These are phyloP conservation scores for Drosophila prostipennis DNA, from an alignment of 2,888 invertebrate genomes.

Conservation along the genomic window DNA sequence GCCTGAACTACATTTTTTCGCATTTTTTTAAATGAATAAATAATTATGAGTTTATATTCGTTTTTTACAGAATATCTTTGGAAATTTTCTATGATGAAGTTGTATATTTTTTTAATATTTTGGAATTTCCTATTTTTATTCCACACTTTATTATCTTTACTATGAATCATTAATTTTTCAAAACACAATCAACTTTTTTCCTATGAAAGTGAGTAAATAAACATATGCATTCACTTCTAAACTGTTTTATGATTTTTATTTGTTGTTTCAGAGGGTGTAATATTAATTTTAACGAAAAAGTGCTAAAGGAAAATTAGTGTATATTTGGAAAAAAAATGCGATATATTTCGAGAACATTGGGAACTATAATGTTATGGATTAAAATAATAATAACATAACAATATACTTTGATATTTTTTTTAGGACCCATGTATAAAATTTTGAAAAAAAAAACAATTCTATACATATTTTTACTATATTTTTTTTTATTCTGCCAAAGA, in stretches of 20 bases:
- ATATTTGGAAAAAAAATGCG: too few species aligned
- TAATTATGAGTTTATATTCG: neutral
- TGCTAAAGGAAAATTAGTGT: too few species aligned
- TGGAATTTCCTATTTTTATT: neutral
- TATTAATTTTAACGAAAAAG: too few species aligned
- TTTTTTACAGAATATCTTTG: neutral
- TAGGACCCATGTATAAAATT: too few species aligned
- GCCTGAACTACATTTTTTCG: neutral
- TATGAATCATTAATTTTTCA: neutral
- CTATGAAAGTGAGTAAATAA: neutral
- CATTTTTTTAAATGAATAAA: neutral
- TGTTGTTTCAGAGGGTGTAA: too few species aligned
- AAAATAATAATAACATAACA: too few species aligned
- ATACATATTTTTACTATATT: too few species aligned
- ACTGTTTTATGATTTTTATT: neutral
- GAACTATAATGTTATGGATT: too few species aligned
- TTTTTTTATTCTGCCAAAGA: too few species aligned
- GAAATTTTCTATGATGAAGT: neutral
- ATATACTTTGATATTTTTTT: too few species aligned
- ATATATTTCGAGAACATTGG: too few species aligned
- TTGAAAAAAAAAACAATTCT: too few species aligned
- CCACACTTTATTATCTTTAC: neutral
- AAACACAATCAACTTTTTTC: neutral
- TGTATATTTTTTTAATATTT: neutral
- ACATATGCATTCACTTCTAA: neutral